Evolutionary conservation across 2,113 vertebrate genomes (phyloP), one percentile per base, ranked within the genome.

Genomic region (Rhinoderma darwinii): DNA sequence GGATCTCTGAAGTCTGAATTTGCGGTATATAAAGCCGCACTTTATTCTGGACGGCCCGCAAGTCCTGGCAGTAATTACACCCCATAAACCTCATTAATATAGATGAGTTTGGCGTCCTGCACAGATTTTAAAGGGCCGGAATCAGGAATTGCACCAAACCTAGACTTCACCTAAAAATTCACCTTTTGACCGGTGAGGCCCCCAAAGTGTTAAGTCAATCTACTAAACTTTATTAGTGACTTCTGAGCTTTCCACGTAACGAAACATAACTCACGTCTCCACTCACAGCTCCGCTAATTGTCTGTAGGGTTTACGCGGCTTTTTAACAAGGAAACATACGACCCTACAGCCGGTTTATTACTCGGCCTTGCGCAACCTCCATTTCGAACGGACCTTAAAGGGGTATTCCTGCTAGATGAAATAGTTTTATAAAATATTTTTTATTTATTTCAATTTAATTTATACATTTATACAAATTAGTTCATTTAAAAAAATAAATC

Each of bases 141-240:
- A 75, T 54, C 32, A 54, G 18, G 30, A 73, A 17, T 47, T 9
- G 43, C 43, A 68, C 3, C 2, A 74, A n/a, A n/a, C n/a, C n/a
- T n/a, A n/a, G n/a, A 75, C 51, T 22, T 27, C 37, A 7, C 66
- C 8, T 39, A 32, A 27, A 35, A 6, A 39, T 14, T 84, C 51
- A 74, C 68, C 83, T 75, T 70, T 43, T 84, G 70, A 75, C 83
- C 70, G 39, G 5, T 17, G 50, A 75, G 50, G 25, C 70, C 83
- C 83, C 30, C 43, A 15, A 84, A 75, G 83, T 75, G 83, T 84
- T 84, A 84, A 84, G 70, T 84, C 83, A 84, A 51, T 59, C 70
- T 61, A 41, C 83, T 84, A 59, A 84, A 84, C 50, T 59, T 84
- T 51, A 75, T 84, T 74, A 84, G 68, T 72, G 18, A 37, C 70